These are phyloP conservation scores for Hyla sarda DNA, from an alignment of 2,113 vertebrate genomes.

Conservation along the genomic window DNA sequence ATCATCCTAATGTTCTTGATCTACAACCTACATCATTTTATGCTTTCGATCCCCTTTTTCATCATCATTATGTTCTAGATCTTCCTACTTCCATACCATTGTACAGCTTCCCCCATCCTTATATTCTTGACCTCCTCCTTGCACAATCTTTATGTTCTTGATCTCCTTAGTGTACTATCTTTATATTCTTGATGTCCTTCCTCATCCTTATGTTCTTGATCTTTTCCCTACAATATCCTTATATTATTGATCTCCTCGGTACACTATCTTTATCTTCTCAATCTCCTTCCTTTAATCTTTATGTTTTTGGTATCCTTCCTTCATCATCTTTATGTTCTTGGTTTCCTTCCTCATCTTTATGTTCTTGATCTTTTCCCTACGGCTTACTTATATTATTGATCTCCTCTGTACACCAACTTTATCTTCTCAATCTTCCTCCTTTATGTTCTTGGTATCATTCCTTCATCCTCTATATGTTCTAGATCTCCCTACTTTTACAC, in stretches of 20 bases:
- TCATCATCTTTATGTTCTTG: neutral
- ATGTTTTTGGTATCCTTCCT: neutral
- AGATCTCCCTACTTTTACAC: neutral
- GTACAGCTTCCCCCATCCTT: neutral
- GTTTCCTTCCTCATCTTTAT: too few relatives aligned
- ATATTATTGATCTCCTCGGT: neutral
- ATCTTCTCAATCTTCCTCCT: neutral
- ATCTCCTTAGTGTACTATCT: neutral
- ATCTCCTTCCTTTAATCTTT: neutral
- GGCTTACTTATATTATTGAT: neutral
- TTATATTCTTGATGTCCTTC: neutral
- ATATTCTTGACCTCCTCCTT: neutral
- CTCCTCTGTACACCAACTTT: neutral
- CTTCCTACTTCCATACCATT: neutral
- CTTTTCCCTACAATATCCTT: neutral
- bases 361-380: neutral
- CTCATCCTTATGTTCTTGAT: neutral
- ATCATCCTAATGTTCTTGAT: too few relatives aligned
- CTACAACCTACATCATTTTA: too few relatives aligned
- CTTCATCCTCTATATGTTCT: too few relatives aligned
- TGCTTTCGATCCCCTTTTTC: too few relatives aligned
- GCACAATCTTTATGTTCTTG: neutral
- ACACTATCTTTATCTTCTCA: neutral
- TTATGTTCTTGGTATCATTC: neutral
- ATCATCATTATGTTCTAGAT: neutral